Conservation (phyloP, 2,113 vertebrate genomes). For the Blennius ocellaris region DNA sequence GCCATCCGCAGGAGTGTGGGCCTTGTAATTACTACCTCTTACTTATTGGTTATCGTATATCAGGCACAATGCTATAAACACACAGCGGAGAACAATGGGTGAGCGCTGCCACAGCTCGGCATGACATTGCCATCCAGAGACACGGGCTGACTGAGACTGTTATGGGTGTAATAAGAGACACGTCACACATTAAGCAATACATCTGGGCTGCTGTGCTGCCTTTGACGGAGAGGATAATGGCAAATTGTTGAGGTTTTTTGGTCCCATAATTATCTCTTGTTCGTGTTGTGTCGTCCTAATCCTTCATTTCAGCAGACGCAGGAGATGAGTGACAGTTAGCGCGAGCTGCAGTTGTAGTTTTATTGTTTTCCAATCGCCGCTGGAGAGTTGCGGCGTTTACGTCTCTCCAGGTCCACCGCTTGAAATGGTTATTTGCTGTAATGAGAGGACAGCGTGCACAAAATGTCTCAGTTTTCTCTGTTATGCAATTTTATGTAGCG, state of each 20-base stretch:
- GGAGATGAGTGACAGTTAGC: no score
- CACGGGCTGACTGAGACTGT: constrained; percentile 73
- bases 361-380: constrained; percentile 48
- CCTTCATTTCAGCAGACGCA: constrained; percentile 17
- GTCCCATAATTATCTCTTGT: constrained; percentile 72
- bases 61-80: constrained; percentile 79
- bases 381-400: constrained; percentile 36
- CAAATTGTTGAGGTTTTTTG: constrained; percentile 61
- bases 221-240: constrained; percentile 72
- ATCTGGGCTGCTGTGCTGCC: constrained; percentile 63
- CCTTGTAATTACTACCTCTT: constrained; percentile 79
- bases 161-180: constrained; percentile 80
- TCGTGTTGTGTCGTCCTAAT: constrained; percentile 47
- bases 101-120: constrained; percentile 65
- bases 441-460: constrained; percentile 51
- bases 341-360: constrained; percentile 9
- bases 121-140: constrained; percentile 69
- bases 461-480: constrained; percentile 60
- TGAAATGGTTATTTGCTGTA: constrained; percentile 60
- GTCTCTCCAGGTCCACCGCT: constrained; percentile 39
- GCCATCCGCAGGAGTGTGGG: constrained; percentile 63
- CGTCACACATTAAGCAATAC: constrained; percentile 70
- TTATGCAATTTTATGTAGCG: constrained; percentile 64
- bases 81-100: constrained; percentile 73
- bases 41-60: constrained; percentile 81